A percentile compares a stretch with the other conserved stretches of the same genome.
These are phyloP conservation scores for Pantherophis alleghaniensis DNA, from an alignment of 2,797 vertebrate species.

Conservation along the genomic window DNA sequence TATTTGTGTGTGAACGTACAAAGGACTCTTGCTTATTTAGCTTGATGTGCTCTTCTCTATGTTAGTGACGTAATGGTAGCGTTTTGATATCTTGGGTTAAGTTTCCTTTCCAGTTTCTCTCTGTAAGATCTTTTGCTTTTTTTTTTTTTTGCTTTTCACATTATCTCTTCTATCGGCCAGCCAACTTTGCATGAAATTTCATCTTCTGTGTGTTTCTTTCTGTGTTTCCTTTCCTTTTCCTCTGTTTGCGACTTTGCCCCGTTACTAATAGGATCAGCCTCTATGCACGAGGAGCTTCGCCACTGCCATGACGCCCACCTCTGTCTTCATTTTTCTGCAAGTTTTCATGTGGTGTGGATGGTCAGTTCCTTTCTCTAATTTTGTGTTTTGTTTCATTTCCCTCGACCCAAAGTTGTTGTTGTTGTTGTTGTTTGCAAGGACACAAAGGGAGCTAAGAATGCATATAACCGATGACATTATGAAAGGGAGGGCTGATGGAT, in stretches of 20 bases:
- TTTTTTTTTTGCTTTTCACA: constrained; percentile 60
- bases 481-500: constrained; percentile 38
- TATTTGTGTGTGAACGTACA: constrained; percentile 75
- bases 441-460: constrained; percentile 29
- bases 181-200: constrained; percentile 76
- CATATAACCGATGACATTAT: constrained; percentile 33
- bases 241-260: constrained; percentile 80
- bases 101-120: constrained; percentile 67
- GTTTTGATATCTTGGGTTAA: constrained; percentile 62
- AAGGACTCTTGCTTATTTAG: constrained; percentile 60
- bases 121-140: constrained; percentile 66
- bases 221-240: constrained; percentile 77
- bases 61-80: constrained; percentile 60
- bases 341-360: constrained; percentile 88
- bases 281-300: constrained; percentile 87
- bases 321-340: constrained; percentile 88
- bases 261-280: constrained; percentile 88
- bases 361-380: constrained; percentile 82
- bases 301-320: constrained; percentile 76
- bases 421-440: not conserved
- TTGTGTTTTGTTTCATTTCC: constrained; percentile 57
- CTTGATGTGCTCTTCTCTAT: constrained; percentile 65
- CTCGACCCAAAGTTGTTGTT: constrained; percentile 25
- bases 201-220: constrained; percentile 79
- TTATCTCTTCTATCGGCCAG: constrained; percentile 77